These are phyloP conservation scores for Cranoglanis bouderius DNA, from an alignment of 2,113 vertebrate genomes.

Conservation along the genomic window DNA sequence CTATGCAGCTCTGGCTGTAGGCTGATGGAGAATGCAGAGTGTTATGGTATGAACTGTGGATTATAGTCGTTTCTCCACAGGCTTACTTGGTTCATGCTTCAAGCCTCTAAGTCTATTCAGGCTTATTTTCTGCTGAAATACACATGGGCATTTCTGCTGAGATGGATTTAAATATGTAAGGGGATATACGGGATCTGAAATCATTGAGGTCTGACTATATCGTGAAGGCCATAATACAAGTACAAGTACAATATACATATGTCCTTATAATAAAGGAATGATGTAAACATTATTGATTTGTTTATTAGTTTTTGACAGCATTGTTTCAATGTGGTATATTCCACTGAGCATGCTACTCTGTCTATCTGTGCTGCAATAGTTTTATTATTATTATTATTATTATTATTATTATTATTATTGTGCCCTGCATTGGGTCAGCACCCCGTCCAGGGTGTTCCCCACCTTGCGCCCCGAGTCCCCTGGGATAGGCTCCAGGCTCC, in stretches of 20 bases:
- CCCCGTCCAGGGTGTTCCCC: too few relatives aligned
- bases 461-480: too few relatives aligned
- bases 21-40: slow-evolving; percentile 8
- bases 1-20: slow-evolving; percentile 14
- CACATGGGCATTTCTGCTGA: slow-evolving; percentile 38
- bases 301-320: neutral
- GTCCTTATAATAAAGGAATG: neutral
- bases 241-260: neutral
- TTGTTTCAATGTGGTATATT: neutral
- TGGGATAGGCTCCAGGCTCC: too few relatives aligned
- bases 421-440: too few relatives aligned
- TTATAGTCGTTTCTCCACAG: slow-evolving; percentile 48
- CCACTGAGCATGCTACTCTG: neutral
- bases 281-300: neutral
- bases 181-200: slow-evolving; percentile 36
- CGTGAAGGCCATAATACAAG: neutral
- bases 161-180: slow-evolving; percentile 48
- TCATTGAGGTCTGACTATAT: slow-evolving; percentile 18
- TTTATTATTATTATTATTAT: neutral
- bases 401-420: neutral
- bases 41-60: slow-evolving; percentile 43
- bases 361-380: neutral
- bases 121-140: slow-evolving; percentile 54
- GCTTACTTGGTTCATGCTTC: slow-evolving; percentile 47
- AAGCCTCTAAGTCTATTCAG: slow-evolving; percentile 42